Evolutionary conservation across 1,140 invertebrate species (phyloP), one percentile per base, ranked within the genome.

Genomic region (Hermatobates lingyangjiaoensis): DNA sequence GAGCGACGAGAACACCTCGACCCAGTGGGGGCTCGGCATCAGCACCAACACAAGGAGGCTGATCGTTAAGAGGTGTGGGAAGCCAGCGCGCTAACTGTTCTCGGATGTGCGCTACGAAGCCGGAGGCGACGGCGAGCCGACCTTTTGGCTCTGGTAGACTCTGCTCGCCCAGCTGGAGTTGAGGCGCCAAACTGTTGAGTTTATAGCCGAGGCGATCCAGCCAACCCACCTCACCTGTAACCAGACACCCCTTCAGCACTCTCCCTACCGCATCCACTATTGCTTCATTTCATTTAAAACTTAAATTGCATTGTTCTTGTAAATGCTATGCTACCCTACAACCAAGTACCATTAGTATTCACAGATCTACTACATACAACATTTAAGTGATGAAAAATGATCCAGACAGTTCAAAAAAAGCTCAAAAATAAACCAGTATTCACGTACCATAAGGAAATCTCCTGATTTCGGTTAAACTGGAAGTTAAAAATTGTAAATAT

Each of bases 1-100:
- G 74, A 0, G 89, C 91, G 0, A 94, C 77, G 0, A 94, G 69
- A 50, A 95, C 88, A 4, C 88, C 87, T 61, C 83, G 78, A n/a
- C 89, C 88, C 54, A 95, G 87, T 0, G 87, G 85, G 20, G 84
- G 86, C 61, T 85, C 85, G 1, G 83, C 79, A 2, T 57, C 54
- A 2, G 61, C 59, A 3, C 59, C 61, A 2, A 57, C 26, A 20
- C 38, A n/a, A n/a, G n/a, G n/a, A n/a, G n/a, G n/a, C n/a, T n/a
- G n/a, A n/a, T n/a, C n/a, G n/a, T n/a, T n/a, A n/a, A n/a, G 7
- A 12, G 39, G 39, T 42, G 14, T 42, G 18, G 39, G 14, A 10
- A 20, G 39, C 39, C 39, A 42, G 5, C 39, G 14, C 14, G 39
- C 39, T 20, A 42, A 5, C 39, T 42, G 39, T 30, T 84, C 75